Base-by-base conservation (phyloP, 2,888 invertebrate genomes). In the Drepana falcataria region DNA sequence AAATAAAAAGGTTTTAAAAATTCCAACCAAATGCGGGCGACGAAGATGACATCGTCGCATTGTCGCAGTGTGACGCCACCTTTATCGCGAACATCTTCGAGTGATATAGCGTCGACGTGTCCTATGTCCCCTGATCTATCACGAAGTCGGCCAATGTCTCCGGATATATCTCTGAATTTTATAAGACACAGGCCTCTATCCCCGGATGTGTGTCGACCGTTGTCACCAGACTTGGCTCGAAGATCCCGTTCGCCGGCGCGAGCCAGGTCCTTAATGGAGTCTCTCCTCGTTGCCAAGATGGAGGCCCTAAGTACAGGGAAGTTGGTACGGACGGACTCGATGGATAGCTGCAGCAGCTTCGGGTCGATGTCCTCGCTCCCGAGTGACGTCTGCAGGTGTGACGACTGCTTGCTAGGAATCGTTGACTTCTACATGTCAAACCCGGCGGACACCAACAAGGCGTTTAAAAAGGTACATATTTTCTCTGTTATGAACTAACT, bases 391-490 rank as follows among this genome's bases (percentile, higher is more conserved):
- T 96, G 96, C 81, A 92, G 94, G 59, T 96, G 96, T 79, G 96
- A 96, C 77, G 96, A 96, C 81, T 96, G 96, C 70, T 86, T 96
- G 59, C 91, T 96, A 64, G 96, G 96, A 3, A 96, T 96, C 63
- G 95, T 94, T 64, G 96, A 96, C 87, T 92, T 94, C 65, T 95
- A 95, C 77, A 91, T 92, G 73, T 90, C 91, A 49, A 85, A 77
- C 52, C 92, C 93, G 53, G 83, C 83, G 51, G 93, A 92, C 60
- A 84, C 89, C 48, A 92, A 88, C 61, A 87, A 83, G 69, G 67
- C 81, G 61, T 88, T 90, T 67, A 94, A 92, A 88, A 95, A 95
- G 95, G 95, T 95, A 63, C 59, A 87, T 75, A 37, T 52, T 53
- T 21, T 48, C 49, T 56, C 35, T n/a, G 21, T 40, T 53, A 35